phyloP scores from a whole-genome alignment of 2,113 vertebrate genomes.

The Eira barbara region DNA sequence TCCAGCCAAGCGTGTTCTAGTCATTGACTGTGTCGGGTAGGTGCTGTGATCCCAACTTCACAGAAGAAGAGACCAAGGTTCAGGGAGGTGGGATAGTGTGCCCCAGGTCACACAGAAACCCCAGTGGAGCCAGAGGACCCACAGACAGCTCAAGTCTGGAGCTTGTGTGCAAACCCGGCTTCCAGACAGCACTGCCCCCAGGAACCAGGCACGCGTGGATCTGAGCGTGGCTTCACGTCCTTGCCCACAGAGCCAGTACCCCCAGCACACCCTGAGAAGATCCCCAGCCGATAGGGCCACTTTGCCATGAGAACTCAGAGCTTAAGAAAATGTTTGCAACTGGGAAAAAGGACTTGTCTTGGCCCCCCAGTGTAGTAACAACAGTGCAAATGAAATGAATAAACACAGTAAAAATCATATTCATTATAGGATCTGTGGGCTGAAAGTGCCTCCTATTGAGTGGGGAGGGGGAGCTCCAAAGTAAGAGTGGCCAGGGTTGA shows the following conservation, averaged over 20 bases:
- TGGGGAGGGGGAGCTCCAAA: background rate
- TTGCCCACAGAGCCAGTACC: background rate
- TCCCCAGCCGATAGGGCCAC: background rate
- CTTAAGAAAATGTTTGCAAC: background rate
- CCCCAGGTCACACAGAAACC: background rate
- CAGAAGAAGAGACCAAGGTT: background rate
- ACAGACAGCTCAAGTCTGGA: background rate
- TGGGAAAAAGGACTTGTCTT: background rate
- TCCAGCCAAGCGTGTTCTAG: background rate
- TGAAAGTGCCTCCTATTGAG: background rate
- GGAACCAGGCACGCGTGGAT: background rate
- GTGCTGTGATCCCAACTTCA: background rate
- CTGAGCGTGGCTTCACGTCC: background rate
- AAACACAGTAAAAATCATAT: background rate
- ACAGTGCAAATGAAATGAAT: background rate
- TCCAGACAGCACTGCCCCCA: too few relatives aligned
- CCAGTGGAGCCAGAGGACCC: background rate
- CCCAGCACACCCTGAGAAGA: background rate
- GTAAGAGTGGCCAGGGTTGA: background rate
- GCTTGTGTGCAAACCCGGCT: background rate
- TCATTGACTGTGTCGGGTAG: background rate
- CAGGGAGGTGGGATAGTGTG: background rate
- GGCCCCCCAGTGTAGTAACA: background rate
- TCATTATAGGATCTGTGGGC: background rate
- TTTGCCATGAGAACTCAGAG: background rate